phyloP scores from a whole-genome alignment of 2,888 invertebrate species.

The Sphaerophoria rueppellii region DNA sequence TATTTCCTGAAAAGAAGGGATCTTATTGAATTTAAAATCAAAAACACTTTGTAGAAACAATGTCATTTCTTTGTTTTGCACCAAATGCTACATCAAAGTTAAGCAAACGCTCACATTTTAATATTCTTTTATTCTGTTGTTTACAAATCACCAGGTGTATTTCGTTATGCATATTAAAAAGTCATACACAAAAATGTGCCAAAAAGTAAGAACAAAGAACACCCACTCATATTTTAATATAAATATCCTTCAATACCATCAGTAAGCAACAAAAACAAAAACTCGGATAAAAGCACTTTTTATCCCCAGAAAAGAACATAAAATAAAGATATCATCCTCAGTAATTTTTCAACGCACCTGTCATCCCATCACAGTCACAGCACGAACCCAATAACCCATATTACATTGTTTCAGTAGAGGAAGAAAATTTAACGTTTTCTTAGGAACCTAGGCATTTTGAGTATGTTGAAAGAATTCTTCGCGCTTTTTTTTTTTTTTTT shows the following conservation, averaged over 20 bases:
- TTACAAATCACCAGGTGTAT: slow-evolving; percentile 26
- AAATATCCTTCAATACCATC: slow-evolving; percentile 17
- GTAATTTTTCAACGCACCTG: slow-evolving; percentile 36
- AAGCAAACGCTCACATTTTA: not conserved
- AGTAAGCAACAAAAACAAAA: slow-evolving; percentile 12
- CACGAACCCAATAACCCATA: not conserved
- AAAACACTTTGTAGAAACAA: not conserved
- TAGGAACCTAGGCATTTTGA: slow-evolving; percentile 10
- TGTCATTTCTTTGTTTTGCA: slow-evolving; percentile 32
- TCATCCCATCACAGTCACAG: slow-evolving; percentile 7
- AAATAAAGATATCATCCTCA: slow-evolving; percentile 53
- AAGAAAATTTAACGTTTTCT: slow-evolving; percentile 37
- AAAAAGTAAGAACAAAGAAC: not conserved
- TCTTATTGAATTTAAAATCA: too few relatives aligned
- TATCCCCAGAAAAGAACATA: slow-evolving; percentile 18
- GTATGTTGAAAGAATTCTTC: not conserved
- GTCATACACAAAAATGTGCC: not conserved
- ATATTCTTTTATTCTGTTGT: not conserved
- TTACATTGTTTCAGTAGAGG: not conserved
- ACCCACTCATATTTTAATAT: not conserved
- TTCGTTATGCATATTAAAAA: slow-evolving; percentile 15
- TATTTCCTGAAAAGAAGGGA: too few relatives aligned
- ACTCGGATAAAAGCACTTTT: not conserved
- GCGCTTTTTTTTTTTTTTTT: not conserved
- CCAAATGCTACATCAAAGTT: not conserved